These are phyloP conservation scores for Notothenia rossii DNA, from an alignment of 2,113 vertebrate genomes.

Conservation along the genomic window DNA sequence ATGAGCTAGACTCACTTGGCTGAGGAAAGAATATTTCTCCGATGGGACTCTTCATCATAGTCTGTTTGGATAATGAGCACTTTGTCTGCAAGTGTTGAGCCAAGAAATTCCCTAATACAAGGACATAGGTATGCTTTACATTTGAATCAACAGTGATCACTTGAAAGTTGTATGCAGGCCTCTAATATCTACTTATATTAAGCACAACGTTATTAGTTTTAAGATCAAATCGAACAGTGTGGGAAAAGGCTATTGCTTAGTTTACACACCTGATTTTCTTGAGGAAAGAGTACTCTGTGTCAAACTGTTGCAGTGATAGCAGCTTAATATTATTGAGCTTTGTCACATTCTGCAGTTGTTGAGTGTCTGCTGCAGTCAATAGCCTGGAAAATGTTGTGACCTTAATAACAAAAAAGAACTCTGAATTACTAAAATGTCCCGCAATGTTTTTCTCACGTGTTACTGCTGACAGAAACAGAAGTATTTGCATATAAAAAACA, in stretches of 20 bases:
- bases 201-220: background rate
- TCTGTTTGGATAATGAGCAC: slow-evolving; percentile 55
- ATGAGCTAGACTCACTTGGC: slow-evolving; percentile 47
- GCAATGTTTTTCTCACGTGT: background rate
- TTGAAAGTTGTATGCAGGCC: background rate
- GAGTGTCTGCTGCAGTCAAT: slow-evolving; percentile 83
- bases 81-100: slow-evolving; percentile 26
- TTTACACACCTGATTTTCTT: slow-evolving; percentile 86
- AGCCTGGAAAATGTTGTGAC: slow-evolving; percentile 93
- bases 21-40: slow-evolving; percentile 47
- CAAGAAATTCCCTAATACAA: slow-evolving; percentile 43
- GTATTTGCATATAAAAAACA: background rate
- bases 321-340: slow-evolving; percentile 62
- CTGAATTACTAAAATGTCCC: background rate
- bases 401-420: slow-evolving; percentile 67
- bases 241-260: background rate
- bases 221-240: background rate
- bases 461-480: background rate
- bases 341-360: slow-evolving; percentile 20
- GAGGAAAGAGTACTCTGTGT: slow-evolving; percentile 90
- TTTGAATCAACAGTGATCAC: background rate
- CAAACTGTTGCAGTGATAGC: slow-evolving; percentile 89
- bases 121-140: background rate
- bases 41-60: slow-evolving; percentile 27
- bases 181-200: background rate